Conservation (phyloP, 2,888 invertebrate species). For the Heliconius charithonia region DNA sequence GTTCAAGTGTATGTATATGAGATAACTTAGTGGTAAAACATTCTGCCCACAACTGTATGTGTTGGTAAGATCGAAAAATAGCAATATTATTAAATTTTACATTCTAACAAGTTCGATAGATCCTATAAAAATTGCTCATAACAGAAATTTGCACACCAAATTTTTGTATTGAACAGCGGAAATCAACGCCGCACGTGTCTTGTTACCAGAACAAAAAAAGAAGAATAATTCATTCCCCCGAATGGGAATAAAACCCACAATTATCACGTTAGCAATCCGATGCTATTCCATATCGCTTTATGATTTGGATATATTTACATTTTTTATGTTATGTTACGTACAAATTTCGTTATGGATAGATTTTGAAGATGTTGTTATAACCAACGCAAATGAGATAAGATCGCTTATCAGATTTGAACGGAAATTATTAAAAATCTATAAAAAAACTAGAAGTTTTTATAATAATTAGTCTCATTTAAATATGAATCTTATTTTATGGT, state of each 20-base stretch:
- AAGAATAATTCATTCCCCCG: neutral
- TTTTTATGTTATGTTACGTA: neutral
- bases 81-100: too few species aligned
- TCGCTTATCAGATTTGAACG: constrained; percentile 3
- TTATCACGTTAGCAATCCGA: neutral
- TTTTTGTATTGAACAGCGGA: neutral
- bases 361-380: constrained; percentile 1
- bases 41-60: too few species aligned
- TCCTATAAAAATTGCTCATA: too few species aligned
- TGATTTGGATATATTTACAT: neutral
- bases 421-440: constrained; percentile 11
- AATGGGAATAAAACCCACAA: neutral
- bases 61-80: too few species aligned
- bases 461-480: constrained; percentile 17
- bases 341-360: constrained; percentile 5
- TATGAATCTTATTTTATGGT: constrained; percentile 2
- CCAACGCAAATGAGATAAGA: constrained; percentile 4
- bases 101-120: too few species aligned
- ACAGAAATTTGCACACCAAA: too few species aligned
- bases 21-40: too few species aligned
- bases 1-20: too few species aligned
- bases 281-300: neutral
- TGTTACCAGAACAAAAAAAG: neutral
- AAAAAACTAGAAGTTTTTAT: neutral
- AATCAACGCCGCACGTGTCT: neutral